Base-by-base conservation (phyloP, 2,113 vertebrate genomes). In the Syrmaticus mikado region DNA sequence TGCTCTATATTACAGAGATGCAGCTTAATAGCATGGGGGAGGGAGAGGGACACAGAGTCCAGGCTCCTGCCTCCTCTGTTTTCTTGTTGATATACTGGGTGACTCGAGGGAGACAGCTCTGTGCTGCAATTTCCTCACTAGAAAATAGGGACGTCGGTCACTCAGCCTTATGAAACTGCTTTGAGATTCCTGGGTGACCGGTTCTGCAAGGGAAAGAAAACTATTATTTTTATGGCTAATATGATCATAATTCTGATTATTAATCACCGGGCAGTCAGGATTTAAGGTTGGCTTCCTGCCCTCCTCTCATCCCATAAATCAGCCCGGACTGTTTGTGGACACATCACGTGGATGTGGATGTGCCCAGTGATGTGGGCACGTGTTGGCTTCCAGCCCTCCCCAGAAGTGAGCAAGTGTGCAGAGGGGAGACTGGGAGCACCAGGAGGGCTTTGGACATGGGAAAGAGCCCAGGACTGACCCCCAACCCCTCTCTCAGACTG, bases 1-100 rank as follows among this genome's bases (percentile, higher is more conserved):
- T 96, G 85, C 92, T 95, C 93, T 95, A 81, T 95, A 95, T 96
- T 94, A 93, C 93, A 95, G 89, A 94, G 94, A 96, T 95, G 95
- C 95, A 93, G 95, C 87, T 96, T 97, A 96, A 96, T 94, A 95
- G 96, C 90, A 62, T 96, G 95, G 94, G 96, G 89, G 95, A 96
- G 95, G 94, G 95, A 96, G 94, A 94, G 91, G 85, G 93, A 96
- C 87, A 87, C 28, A 17, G 93, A 88, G 92, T 94, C 90, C 92
- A 94, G 93, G 50, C 87, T 97, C 79, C 95, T 95, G 93, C 90
- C 93, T 94, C 74, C 53, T 90, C 95, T 94, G 85, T 95, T 94
- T 97, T 92, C 91, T 90, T 90, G 66, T 94, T 92, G 91, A 95
- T 95, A 91, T 81, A 92, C 57, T 78, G 90, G 79, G 93, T 96